Conservation (phyloP, 1,140 invertebrate genomes). For the Brachionus angularis region DNA sequence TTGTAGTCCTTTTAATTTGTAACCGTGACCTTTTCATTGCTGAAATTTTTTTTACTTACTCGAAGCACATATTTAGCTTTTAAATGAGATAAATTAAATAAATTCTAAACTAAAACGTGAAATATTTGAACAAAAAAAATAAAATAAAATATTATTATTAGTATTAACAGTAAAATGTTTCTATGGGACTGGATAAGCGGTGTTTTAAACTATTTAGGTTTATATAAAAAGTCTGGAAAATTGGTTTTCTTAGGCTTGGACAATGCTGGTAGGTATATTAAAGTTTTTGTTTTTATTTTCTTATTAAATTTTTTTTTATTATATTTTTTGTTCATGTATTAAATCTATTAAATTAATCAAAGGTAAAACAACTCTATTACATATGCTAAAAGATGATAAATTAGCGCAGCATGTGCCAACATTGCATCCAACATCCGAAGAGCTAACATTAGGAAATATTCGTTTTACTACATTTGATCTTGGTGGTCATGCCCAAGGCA, state of each 20-base stretch:
- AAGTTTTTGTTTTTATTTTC: no score
- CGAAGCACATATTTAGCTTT: no score
- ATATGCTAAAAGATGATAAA: slow-evolving; percentile 99
- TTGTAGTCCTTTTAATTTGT: no score
- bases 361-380: slow-evolving; percentile 86
- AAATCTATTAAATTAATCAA: no score
- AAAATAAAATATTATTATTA: no score
- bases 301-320: no score
- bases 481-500: slow-evolving; percentile 87
- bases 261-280: slow-evolving; percentile 86
- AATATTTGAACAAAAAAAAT: no score
- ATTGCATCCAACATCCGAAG: slow-evolving; percentile 97
- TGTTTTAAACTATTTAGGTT: slow-evolving; percentile 48
- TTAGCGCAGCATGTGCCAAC: slow-evolving; percentile 98
- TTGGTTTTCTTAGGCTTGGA: slow-evolving; percentile 94
- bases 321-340: no score
- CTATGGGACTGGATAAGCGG: slow-evolving; percentile 85
- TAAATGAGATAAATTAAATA: no score
- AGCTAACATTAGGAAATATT: slow-evolving; percentile 97
- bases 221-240: slow-evolving; percentile 98
- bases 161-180: slow-evolving; percentile 87
- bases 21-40: no score
- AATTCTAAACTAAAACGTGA: no score
- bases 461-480: slow-evolving; percentile 99
- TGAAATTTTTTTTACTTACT: no score